These are phyloP conservation scores for Cordylochernes scorpioides DNA, from an alignment of 2,888 invertebrate genomes.

Conservation along the genomic window DNA sequence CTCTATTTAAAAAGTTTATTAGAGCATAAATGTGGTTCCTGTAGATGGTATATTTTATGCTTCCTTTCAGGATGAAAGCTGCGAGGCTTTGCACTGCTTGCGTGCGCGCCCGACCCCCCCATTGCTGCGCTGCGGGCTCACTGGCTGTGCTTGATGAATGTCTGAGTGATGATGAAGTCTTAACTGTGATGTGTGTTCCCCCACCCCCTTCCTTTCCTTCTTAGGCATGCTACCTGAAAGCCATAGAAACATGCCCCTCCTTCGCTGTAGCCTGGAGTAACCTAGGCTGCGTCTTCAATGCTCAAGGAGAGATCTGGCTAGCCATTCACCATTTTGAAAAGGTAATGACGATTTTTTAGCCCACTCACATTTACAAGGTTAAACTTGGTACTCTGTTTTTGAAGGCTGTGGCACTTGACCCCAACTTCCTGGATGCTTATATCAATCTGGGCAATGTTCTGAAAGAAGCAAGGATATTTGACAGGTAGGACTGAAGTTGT, in stretches of 20 bases:
- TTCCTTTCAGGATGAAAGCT: too few species aligned
- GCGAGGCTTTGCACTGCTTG: too few species aligned
- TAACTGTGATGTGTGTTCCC: constrained; percentile 1
- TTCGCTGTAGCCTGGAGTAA: constrained; percentile 99
- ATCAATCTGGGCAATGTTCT: constrained; percentile 97
- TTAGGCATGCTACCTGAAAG: constrained; percentile 97
- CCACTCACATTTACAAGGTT: too few species aligned
- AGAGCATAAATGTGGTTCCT: too few species aligned
- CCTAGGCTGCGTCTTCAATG: constrained; percentile 97
- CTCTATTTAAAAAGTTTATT: too few species aligned
- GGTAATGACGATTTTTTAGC: too few species aligned
- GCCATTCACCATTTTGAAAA: constrained; percentile 99
- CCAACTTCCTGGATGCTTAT: constrained; percentile 95
- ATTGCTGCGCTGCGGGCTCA: too few species aligned
- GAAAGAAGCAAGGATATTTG: constrained; percentile 96
- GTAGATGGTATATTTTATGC: too few species aligned
- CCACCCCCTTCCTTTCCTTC: constrained; percentile 3
- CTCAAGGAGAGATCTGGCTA: constrained; percentile 96
- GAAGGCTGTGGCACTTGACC: constrained; percentile 78
- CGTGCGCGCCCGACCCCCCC: too few species aligned
- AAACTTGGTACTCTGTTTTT: constrained; percentile 22
- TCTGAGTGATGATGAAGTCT: too few species aligned
- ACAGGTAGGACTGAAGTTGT: constrained; percentile 35
- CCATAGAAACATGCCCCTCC: constrained; percentile 95
- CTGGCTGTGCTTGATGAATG: too few species aligned